Percentiles rank a stretch among this genome's conserved stretches.
Evolutionary conservation across 2,797 vertebrate genomes (phyloP).

Genomic region (Onychomys leucogaster): DNA sequence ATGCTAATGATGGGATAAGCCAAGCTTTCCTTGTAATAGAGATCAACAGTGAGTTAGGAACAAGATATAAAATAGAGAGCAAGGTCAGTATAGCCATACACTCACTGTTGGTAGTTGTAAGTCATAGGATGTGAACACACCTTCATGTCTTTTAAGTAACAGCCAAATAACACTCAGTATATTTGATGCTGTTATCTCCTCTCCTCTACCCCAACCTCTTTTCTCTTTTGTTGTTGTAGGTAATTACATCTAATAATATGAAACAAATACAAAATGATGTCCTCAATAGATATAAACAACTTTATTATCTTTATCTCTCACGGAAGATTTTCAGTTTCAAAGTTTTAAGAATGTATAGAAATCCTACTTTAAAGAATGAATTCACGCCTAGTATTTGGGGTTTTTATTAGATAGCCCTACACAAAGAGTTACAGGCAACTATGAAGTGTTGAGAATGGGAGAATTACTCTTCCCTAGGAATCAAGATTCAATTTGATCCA

Average conservation of each 20-base stretch:
- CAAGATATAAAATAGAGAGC: background rate
- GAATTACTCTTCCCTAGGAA: background rate
- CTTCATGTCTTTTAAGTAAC: background rate
- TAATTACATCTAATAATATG: background rate
- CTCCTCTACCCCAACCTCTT: background rate
- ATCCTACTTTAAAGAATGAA: background rate
- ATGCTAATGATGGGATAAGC: background rate
- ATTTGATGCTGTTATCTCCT: background rate
- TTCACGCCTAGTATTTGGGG: background rate
- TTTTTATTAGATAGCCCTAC: background rate
- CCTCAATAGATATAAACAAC: background rate
- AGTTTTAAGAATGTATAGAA: background rate
- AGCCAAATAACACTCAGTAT: background rate
- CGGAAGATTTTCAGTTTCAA: background rate
- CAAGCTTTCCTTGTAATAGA: background rate
- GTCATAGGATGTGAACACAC: background rate
- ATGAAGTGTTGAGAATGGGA: background rate
- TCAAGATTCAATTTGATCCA: no score
- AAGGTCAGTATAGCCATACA: background rate
- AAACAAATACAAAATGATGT: background rate
- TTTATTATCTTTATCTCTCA: background rate
- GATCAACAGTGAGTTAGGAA: background rate
- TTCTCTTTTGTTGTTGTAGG: conserved; percentile 1
- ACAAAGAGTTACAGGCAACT: background rate
- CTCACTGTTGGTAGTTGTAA: background rate